Conservation (phyloP, 2,797 vertebrate species). For the Epinephelus coioides region DNA sequence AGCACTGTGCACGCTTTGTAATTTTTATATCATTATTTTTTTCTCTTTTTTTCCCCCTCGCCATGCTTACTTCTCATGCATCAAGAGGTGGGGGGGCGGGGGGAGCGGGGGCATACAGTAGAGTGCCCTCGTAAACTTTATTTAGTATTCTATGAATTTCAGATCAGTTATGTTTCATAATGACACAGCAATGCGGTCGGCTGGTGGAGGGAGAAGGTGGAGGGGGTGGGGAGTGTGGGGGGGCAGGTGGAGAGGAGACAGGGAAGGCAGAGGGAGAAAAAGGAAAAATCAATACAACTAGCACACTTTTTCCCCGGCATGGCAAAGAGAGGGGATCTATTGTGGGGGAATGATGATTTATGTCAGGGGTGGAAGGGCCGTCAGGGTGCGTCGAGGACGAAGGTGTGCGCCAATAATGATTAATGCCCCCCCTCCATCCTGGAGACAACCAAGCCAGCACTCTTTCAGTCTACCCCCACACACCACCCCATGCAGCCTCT, state of each 20-base stretch:
- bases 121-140: slow-evolving; percentile 95
- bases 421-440: slow-evolving; percentile 91
- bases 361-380: slow-evolving; percentile 95
- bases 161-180: slow-evolving; percentile 99
- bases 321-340: slow-evolving; percentile 90
- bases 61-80: slow-evolving; percentile 88
- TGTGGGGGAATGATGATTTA: slow-evolving; percentile 99
- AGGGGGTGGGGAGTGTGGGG: slow-evolving; percentile 81
- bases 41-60: slow-evolving; percentile 81
- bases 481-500: slow-evolving; percentile 36
- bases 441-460: slow-evolving; percentile 80
- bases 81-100: slow-evolving; percentile 77
- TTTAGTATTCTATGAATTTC: slow-evolving; percentile 99
- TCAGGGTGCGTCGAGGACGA: slow-evolving; percentile 91
- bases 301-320: slow-evolving; percentile 93
- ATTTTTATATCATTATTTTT: slow-evolving; percentile 99
- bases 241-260: slow-evolving; percentile 55
- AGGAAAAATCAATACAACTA: slow-evolving; percentile 98
- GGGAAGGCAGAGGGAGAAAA: slow-evolving; percentile 75
- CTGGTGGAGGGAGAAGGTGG: slow-evolving; percentile 64
- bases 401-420: slow-evolving; percentile 99
- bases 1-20: slow-evolving; percentile 96
- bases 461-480: slow-evolving; percentile 60
- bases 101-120: slow-evolving; percentile 66
- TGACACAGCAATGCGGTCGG: slow-evolving; percentile 90